These are phyloP conservation scores for Melanotaenia nigrans DNA, from an alignment of 2,797 vertebrate species.

Conservation along the genomic window DNA sequence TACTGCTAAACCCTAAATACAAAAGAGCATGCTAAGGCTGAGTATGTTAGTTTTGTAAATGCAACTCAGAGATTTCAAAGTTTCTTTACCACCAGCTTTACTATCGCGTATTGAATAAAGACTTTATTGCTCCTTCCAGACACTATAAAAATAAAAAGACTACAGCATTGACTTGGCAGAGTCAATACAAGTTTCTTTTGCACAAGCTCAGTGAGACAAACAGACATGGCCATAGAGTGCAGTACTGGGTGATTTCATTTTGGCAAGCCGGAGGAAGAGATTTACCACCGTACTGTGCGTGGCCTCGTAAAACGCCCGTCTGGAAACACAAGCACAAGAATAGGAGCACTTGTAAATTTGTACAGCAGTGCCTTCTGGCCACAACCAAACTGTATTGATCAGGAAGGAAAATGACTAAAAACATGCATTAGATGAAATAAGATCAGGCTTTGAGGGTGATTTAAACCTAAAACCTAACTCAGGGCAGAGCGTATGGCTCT, in stretches of 20 bases:
- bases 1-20: constrained; percentile 68
- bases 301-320: constrained; percentile 91
- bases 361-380: constrained; percentile 86
- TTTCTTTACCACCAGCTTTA: constrained; percentile 70
- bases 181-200: constrained; percentile 58
- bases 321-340: constrained; percentile 81
- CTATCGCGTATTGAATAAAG: constrained; percentile 74
- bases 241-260: constrained; percentile 72
- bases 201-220: constrained; percentile 65
- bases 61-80: constrained; percentile 72
- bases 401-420: constrained; percentile 91
- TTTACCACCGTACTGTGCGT: constrained; percentile 85
- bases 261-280: constrained; percentile 78
- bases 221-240: constrained; percentile 64
- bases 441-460: constrained; percentile 91
- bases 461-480: constrained; percentile 82
- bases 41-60: constrained; percentile 70
- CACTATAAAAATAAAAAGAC: constrained; percentile 81
- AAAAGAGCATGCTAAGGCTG: constrained; percentile 58
- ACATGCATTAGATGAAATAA: constrained; percentile 95
- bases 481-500: constrained; percentile 55
- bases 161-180: constrained; percentile 74
- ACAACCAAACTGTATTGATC: constrained; percentile 94
- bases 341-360: constrained; percentile 90
- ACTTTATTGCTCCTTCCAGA: constrained; percentile 79